Base-by-base conservation (phyloP, 1,140 invertebrate genomes). In the Sminthurinus signatus region DNA sequence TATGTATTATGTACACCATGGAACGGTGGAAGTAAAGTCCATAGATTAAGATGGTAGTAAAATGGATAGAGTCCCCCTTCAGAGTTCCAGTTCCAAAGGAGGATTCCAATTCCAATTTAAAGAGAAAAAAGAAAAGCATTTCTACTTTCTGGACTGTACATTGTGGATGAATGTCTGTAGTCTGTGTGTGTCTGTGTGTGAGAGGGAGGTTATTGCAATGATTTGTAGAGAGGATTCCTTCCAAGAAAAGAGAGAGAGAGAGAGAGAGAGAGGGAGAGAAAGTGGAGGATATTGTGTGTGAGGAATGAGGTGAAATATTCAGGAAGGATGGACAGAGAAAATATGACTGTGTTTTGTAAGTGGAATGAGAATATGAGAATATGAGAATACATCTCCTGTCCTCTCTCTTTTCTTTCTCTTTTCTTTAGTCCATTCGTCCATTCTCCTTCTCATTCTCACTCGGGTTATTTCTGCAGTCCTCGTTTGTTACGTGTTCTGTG, bases 291-390 rank as follows among this genome's bases (percentile, higher is more conserved):
- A 52, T 52, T 52, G 50, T 52, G 50, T 52, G 23, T 52, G 23
- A 52, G 50, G 50, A 52, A 29, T 52, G 50, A 29, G 23, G 23
- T 28, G 29, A 56, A 56, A 56, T 56, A 56, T 56, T 56, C 54
- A 56, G 2, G 54, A 56, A 14, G 54, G 54, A 32, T 56, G 54
- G 54, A 56, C 54, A 54, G 36, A 23, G 54, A 19, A 56, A 56
- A 56, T 56, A 56, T 56, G 54, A 56, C 8, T 25, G 19, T 36
- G 54, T 32, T 17, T 56, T 56, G 54, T 42, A n/a, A 23, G 54
- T 15, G 28, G 50, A 52, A 52, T 52, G 50, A 28, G 27, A n/a
- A n/a, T n/a, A n/a, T n/a, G n/a, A n/a, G n/a, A n/a, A n/a, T n/a
- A n/a, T n/a, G n/a, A n/a, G n/a, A 52, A 52, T 52, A 52, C 28